A percentile compares a stretch with the other conserved stretches of the same genome.
Evolutionary conservation across 1,140 invertebrate genomes (phyloP).

Genomic region (Aphis craccivora): DNA sequence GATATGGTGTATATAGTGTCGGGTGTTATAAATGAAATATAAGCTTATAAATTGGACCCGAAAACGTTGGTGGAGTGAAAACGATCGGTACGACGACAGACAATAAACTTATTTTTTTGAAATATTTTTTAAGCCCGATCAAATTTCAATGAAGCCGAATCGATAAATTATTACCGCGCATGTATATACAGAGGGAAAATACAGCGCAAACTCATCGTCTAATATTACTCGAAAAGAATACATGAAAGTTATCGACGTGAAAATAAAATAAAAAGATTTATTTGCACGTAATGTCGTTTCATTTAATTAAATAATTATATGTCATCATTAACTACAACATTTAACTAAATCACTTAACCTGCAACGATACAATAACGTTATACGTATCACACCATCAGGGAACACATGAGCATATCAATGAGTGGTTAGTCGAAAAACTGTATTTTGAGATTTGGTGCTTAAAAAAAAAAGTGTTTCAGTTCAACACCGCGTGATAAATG

Average conservation of each 20-base stretch:
- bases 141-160: background rate
- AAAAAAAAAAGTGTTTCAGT: no score
- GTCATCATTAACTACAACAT: background rate
- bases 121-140: background rate
- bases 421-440: no score
- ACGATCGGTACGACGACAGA: background rate
- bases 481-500: no score
- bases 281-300: background rate
- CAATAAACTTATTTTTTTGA: constrained; percentile 12
- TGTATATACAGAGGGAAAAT: background rate
- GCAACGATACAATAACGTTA: no score
- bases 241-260: background rate
- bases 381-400: no score
- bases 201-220: background rate
- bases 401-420: no score
- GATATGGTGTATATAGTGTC: constrained; percentile 17
- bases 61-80: background rate
- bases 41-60: background rate
- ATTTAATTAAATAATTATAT: background rate
- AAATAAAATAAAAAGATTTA: constrained; percentile 11
- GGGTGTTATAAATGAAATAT: constrained; percentile 12
- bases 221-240: constrained; percentile 2
- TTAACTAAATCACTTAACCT: background rate
- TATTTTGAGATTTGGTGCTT: no score
- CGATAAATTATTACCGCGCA: background rate